Evolutionary conservation across 2,113 vertebrate species (phyloP), one percentile per base, ranked within the genome.

Genomic region (Vanacampus margaritifer): DNA sequence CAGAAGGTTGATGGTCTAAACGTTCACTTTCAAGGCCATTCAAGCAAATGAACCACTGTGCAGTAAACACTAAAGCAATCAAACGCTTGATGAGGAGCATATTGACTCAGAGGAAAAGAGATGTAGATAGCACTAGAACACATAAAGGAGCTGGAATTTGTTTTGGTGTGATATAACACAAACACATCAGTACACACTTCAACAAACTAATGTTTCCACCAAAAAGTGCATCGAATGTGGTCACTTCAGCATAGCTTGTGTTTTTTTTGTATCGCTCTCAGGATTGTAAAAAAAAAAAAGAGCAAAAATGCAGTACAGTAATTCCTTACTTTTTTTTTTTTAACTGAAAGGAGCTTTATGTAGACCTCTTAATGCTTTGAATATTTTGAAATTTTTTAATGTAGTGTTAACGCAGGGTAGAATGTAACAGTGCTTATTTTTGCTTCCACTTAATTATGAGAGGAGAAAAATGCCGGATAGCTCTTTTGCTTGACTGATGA

Each of bases 41-140:
- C 84, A 68, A 84, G 83, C 77, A 88, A 90, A 90, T 87, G 88
- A 90, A 83, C 80, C 82, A 79, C 73, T 81, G 82, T 86, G 83
- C 78, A 79, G 86, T 87, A 88, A 88, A 90, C 86, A 85, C 79
- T 77, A 78, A 90, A 86, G 83, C 85, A 86, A 87, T 88, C 82
- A 86, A 83, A 88, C 67, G 75, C 70, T 80, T 87, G 84, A 87
- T 89, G 78, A 76, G 75, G 78, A 84, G 68, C 82, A 79, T 79
- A 89, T 85, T 89, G 83, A 87, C 86, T 79, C 76, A 81, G 68
- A 64, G 57, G 64, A 68, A 76, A 75, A 83, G 39, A 43, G 14
- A 62, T 62, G 39, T 24, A 17, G 39, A 62, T 81, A 78, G 75
- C 64, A 74, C 58, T 37, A 35, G 74, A 59, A 72, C 28, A 64